Base-by-base conservation (phyloP, 2,113 vertebrate species). In the Illadopsis cleaveri region DNA sequence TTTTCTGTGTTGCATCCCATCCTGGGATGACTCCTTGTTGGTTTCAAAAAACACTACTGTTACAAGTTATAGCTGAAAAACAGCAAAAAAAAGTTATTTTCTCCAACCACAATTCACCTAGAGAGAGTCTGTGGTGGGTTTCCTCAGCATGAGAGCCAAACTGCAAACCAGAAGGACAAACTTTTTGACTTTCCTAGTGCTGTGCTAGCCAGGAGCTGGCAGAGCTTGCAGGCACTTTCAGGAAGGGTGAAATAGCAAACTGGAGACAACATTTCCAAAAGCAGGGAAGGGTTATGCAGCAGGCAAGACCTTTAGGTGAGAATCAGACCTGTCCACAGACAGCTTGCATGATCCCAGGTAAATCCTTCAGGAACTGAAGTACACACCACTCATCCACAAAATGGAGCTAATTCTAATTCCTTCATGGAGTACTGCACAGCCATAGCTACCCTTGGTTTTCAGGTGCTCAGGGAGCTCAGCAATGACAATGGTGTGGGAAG, bases 321-420 rank as follows among this genome's bases (percentile, higher is more conserved):
- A 93, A 71, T 38, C 38, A 62, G 80, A 60, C 17, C 24, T 47
- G 84, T 42, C 25, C 3, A 6, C 66, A 90, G 47, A 73, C 82
- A 80, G 95, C 75, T 50, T 57, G 75, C 30, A 28, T 15, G 61
- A 82, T 62, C 78, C 47, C 82, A 87, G 81, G 87, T 60, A 84
- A 93, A 89, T 80, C 78, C 77, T 82, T n/a, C 5, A 83, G 64
- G 76, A 94, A 91, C 73, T 24, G 61, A 76, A 69, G 65, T 56
- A 48, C 0, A 0, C 37, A 53, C 37, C 0, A 4, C 69, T 84
- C 81, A 89, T 51, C 57, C 91, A 91, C 84, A 76, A 79, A 76
- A 90, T 11, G 61, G 45, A 85, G 73, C 42, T 77, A 93, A 91
- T 91, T 75, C 61, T 64, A 76, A 95, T 87, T 89, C 86, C 91